Percentiles rank a stretch among this genome's conserved stretches.
These are phyloP conservation scores for Drosophila melanocephala DNA, from an alignment of 2,888 invertebrate species.

Conservation along the genomic window DNA sequence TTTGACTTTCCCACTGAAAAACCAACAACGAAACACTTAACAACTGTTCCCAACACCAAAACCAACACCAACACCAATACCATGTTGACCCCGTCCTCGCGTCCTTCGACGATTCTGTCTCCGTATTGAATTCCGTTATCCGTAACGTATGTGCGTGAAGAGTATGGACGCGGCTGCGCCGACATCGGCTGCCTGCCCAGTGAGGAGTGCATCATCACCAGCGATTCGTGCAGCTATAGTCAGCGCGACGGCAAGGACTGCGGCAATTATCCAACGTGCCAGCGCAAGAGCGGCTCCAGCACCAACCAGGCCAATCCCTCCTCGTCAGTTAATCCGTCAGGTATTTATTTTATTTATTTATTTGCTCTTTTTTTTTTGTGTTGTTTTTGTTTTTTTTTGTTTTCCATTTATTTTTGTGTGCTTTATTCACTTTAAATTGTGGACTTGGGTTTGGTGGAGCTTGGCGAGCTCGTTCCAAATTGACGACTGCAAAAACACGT, in stretches of 20 bases:
- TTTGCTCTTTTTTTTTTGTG: constrained; percentile 30
- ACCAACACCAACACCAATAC: background rate
- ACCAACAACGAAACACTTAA: constrained; percentile 29
- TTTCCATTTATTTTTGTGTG: constrained; percentile 3
- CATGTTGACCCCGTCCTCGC: background rate
- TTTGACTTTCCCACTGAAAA: constrained; percentile 17
- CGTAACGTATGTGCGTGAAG: constrained; percentile 84
- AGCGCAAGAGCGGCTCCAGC: constrained; percentile 84
- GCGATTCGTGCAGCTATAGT: constrained; percentile 89
- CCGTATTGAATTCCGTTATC: background rate
- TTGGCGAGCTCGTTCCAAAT: constrained; percentile 13
- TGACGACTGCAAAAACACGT: background rate
- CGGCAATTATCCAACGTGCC: constrained; percentile 90
- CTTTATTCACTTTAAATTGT: constrained; percentile 12
- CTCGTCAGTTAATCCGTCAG: constrained; percentile 84
- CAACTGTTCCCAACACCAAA: constrained; percentile 29
- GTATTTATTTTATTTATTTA: constrained; percentile 78
- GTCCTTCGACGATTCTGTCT: background rate
- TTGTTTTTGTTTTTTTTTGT: constrained; percentile 17
- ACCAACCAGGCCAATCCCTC: constrained; percentile 67
- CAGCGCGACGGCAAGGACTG: constrained; percentile 87
- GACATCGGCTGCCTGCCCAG: constrained; percentile 92
- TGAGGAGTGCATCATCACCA: constrained; percentile 89
- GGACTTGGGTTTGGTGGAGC: constrained; percentile 8
- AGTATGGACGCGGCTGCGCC: constrained; percentile 91